phyloP scores from a whole-genome alignment of 1,140 invertebrate species.

The Heliconius melpomene region DNA sequence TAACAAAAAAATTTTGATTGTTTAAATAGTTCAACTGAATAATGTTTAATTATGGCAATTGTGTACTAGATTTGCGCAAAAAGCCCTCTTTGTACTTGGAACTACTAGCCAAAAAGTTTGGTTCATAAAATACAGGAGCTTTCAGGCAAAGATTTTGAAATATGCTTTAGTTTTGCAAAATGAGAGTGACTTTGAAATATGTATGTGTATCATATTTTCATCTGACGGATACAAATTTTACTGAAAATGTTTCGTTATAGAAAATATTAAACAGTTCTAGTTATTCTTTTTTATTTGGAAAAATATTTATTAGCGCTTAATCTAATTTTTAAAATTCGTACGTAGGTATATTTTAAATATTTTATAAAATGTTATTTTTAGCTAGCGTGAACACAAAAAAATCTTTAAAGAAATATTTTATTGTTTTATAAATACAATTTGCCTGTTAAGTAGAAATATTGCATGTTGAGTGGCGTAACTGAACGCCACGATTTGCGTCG shows the following conservation, averaged over 20 bases:
- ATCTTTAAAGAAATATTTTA: too few species aligned
- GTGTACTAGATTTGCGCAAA: neutral
- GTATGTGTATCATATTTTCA: neutral
- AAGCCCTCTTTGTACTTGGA: neutral
- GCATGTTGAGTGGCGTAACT: too few species aligned
- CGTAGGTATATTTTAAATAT: too few species aligned
- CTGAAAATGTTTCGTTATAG: neutral
- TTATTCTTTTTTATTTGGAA: too few species aligned
- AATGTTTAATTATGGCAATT: neutral
- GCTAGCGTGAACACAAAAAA: too few species aligned
- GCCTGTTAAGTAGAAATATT: too few species aligned
- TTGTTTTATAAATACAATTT: too few species aligned
- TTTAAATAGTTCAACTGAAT: neutral
- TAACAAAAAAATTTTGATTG: neutral
- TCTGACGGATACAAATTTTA: neutral
- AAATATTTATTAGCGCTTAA: too few species aligned
- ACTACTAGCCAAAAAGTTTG: neutral
- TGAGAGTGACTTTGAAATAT: neutral
- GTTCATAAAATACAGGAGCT: neutral
- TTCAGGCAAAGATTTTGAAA: conserved; percentile 4
- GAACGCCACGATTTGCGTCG: too few species aligned
- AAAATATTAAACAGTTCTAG: too few species aligned
- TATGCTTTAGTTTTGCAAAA: conserved; percentile 3
- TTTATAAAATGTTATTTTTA: too few species aligned
- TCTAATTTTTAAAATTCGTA: too few species aligned